A percentile compares a stretch with the other conserved stretches of the same genome.
phyloP scores from a whole-genome alignment of 2,113 vertebrate genomes.

The Recurvirostra avosetta region DNA sequence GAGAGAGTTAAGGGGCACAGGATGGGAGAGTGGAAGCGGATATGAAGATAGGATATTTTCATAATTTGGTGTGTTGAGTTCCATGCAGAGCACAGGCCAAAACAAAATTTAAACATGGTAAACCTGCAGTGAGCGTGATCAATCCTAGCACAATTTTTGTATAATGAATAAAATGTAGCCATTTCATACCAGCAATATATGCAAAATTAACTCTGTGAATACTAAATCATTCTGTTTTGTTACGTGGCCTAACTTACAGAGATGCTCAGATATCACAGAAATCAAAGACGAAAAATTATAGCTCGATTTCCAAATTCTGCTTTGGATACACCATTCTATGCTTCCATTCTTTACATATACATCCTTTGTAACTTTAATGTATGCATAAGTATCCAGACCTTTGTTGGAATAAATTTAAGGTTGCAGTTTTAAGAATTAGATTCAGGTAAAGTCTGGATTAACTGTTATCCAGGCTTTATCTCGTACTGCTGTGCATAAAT shows the following conservation, averaged over 20 bases:
- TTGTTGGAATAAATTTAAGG: neutral
- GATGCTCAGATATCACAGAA: neutral
- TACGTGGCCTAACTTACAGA: neutral
- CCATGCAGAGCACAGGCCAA: constrained; percentile 38
- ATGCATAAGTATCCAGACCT: neutral
- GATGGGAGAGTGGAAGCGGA: neutral
- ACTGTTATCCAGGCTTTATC: neutral
- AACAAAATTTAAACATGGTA: neutral
- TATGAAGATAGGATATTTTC: neutral
- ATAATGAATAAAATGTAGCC: neutral
- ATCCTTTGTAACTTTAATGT: neutral
- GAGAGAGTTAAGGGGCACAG: neutral
- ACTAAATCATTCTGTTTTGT: neutral
- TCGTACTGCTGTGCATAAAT: neutral
- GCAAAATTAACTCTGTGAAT: neutral
- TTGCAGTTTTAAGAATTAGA: neutral
- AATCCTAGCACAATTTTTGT: neutral
- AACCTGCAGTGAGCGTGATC: neutral
- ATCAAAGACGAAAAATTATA: neutral
- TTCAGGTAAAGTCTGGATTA: constrained; percentile 7
- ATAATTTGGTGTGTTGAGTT: neutral
- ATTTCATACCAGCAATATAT: neutral
- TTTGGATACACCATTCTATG: neutral
- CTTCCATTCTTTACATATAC: neutral
- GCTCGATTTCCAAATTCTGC: neutral